Base-by-base conservation (phyloP, 2,797 vertebrate genomes). In the Sebastes vulpes region DNA sequence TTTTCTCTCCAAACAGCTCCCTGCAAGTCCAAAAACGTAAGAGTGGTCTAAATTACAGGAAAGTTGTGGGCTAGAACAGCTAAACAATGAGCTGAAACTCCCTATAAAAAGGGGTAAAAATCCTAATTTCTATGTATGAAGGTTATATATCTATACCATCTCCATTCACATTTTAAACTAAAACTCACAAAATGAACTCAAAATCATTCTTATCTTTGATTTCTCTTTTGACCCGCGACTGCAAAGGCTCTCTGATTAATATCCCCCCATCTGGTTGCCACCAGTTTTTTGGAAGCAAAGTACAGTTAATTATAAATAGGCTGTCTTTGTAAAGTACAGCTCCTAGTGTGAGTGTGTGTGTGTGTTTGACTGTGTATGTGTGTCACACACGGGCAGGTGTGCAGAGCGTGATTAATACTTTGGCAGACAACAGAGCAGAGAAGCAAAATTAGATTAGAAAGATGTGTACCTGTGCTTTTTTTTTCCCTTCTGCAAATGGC, bases 401-500 rank as follows among this genome's bases (percentile, higher is more conserved):
- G 74, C 52, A 10, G 53, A 65, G 35, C 10, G 61, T 83, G 83
- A 88, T 87, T 90, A 86, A 91, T 85, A 86, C 59, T 48, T 82
- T 80, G 61, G 72, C 78, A 81, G 80, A 81, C 54, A 79, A 70
- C 70, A 32, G 46, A 80, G 68, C 75, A 18, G 58, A 70, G 63
- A 72, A 64, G 68, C 26, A 10, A 77, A 92, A 92, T 87, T 84
- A 77, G 65, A 91, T 89, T 58, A 82, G 60, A 54, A 81, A 71
- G 64, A 84, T 65, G 65, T 48, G 71, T 60, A 67, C 31, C 66
- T 59, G 18, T n/a, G 66, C 28, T 69, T 66, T 23, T 48, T 46
- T 18, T 11, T 0, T 21, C 1, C n/a, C 5, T 12, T 25, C 21
- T 28, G 14, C 28, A 65, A 50, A 58, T 31, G n/a, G 28, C 6